These are phyloP conservation scores for Crax fasciolata DNA, from an alignment of 2,797 vertebrate species.

Conservation along the genomic window DNA sequence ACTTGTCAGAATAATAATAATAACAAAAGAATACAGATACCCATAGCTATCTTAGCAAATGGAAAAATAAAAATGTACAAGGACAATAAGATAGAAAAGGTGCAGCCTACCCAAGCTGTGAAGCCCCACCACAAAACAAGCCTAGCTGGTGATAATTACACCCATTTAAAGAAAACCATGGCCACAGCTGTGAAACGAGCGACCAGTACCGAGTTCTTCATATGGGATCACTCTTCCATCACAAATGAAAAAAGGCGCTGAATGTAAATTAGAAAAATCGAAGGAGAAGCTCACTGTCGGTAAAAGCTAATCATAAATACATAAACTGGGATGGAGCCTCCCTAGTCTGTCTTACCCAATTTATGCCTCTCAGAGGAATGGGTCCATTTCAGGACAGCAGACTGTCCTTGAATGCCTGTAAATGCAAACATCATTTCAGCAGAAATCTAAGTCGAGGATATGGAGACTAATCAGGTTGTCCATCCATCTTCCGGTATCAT, in stretches of 20 bases:
- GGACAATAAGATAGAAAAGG: neutral
- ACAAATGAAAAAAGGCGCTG: neutral
- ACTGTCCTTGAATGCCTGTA: slow-evolving; percentile 23
- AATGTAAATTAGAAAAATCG: neutral
- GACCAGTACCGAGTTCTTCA: neutral
- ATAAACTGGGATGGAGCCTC: neutral
- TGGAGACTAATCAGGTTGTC: neutral
- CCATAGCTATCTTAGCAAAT: neutral
- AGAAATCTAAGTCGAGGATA: slow-evolving; percentile 4
- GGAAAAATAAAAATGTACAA: neutral
- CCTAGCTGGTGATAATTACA: neutral
- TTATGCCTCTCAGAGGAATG: neutral
- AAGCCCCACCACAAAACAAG: neutral
- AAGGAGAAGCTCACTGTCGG: neutral
- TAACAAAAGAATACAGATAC: neutral
- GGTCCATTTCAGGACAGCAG: slow-evolving; percentile 1
- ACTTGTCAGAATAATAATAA: neutral
- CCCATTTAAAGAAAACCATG: slow-evolving; percentile 20
- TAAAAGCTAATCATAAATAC: slow-evolving; percentile 8
- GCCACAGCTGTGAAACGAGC: slow-evolving; percentile 37
- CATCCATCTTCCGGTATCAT: neutral
- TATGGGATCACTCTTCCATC: slow-evolving; percentile 1
- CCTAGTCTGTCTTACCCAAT: neutral
- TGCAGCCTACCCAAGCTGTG: neutral
- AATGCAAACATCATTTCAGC: neutral